Percentiles rank a stretch among this genome's conserved stretches.
These are phyloP conservation scores for Phalacrocorax brasilianus DNA, from an alignment of 2,113 vertebrate genomes.

Conservation along the genomic window DNA sequence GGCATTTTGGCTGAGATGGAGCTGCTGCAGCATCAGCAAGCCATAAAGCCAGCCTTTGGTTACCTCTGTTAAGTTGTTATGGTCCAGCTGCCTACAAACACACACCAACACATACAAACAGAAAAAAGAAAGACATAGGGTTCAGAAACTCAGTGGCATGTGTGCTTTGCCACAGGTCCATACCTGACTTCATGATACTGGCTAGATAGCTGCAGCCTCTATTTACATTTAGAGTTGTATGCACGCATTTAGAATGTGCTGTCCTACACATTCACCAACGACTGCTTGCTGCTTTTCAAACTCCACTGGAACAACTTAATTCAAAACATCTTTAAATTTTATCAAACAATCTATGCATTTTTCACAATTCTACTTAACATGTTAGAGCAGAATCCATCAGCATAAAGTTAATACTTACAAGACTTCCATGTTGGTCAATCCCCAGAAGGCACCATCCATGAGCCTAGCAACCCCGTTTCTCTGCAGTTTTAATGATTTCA, in stretches of 20 bases:
- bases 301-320: neutral
- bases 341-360: neutral
- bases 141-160: neutral
- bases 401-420: constrained; percentile 79
- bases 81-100: constrained; percentile 88
- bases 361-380: neutral
- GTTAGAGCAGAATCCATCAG: neutral
- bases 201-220: neutral
- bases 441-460: constrained; percentile 98
- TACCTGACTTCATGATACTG: neutral
- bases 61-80: constrained; percentile 96
- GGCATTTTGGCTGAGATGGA: constrained; percentile 93
- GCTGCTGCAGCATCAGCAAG: constrained; percentile 90
- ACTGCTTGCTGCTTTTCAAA: neutral
- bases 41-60: constrained; percentile 97
- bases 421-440: constrained; percentile 91
- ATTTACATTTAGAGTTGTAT: neutral
- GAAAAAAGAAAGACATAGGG: neutral
- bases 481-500: constrained; percentile 91
- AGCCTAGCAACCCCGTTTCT: constrained; percentile 86
- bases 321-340: neutral
- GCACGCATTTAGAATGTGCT: neutral
- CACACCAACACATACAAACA: constrained; percentile 1
- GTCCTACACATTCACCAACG: neutral
- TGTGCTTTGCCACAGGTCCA: neutral